Base-by-base conservation (phyloP, 92 coral and sea anemone species). In the Muricea muricata region DNA sequence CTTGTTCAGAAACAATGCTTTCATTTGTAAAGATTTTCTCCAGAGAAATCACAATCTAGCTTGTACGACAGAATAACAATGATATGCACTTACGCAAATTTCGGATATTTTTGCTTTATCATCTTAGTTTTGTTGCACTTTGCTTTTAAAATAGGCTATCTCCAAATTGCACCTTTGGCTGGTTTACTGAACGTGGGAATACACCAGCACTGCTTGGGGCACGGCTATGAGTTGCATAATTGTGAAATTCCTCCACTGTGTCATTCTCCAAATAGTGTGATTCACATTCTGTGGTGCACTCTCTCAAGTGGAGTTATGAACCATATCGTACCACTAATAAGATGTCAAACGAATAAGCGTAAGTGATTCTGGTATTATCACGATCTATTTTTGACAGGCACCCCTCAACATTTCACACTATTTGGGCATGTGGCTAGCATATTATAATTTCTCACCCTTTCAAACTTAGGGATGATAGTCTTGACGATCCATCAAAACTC, bases 241-340 rank as follows among this genome's bases (percentile, higher is more conserved):
- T 28, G 37, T 28, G 37, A 4, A 39, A 29, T 28, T 28, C 30
- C 6, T 29, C 17, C 15, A 37, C 70, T 6, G 37, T 39, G 6
- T 28, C 28, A 15, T 35, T 35, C 15, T 63, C 35, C 1, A 63
- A 7, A 3, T n/a, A 30, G 37, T 63, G 5, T 21, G n/a, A 26
- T 63, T 63, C 70, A 63, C 30, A 37, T 63, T 2, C 70, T 63
- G 3, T 63, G 70, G 70, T 63, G 70, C n/a, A 37, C 28, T 26
- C n/a, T 63, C 15, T 63, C 70, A 28, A 39, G 70, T 10, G 70
- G 70, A 18, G 18, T 63, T 3, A 25, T 63, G 3, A 26, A 30
- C 30, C 70, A 63, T 29, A 12, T 63, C 4, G 70, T 63, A 28
- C 70, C 70, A 3, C 9, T 30, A 39, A 1, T 63, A 20, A 63